These are phyloP conservation scores for Trematomus bernacchii DNA, from an alignment of 2,797 vertebrate species.

Conservation along the genomic window DNA sequence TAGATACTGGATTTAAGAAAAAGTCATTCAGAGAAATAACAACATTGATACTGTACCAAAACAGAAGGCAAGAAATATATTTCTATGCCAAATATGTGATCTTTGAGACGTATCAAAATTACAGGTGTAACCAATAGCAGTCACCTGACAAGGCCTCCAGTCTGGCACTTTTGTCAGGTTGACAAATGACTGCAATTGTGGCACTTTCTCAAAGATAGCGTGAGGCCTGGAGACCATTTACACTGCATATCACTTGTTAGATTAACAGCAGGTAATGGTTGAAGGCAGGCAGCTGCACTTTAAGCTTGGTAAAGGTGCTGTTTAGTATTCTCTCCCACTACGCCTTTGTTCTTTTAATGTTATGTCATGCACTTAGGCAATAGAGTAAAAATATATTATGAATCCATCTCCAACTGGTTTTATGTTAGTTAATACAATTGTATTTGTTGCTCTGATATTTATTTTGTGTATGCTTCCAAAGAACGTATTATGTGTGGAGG, in stretches of 20 bases:
- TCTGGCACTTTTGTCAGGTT: conserved; percentile 35
- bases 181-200: conserved; percentile 46
- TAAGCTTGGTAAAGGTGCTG: conserved; percentile 24
- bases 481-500: conserved; percentile 18
- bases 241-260: conserved; percentile 17
- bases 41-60: conserved; percentile 15
- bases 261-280: conserved; percentile 31
- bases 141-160: conserved; percentile 27
- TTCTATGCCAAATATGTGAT: conserved; percentile 30
- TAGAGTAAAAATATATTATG: conserved; percentile 18
- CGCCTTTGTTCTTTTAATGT: conserved; percentile 41
- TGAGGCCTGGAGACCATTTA: conserved; percentile 16
- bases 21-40: conserved; percentile 8
- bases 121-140: conserved; percentile 17
- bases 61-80: conserved; percentile 11
- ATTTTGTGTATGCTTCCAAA: conserved; percentile 12
- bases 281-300: conserved; percentile 31
- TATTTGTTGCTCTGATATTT: conserved; percentile 17
- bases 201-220: conserved; percentile 20
- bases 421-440: conserved; percentile 45
- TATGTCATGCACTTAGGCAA: conserved; percentile 15
- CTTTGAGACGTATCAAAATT: conserved; percentile 25
- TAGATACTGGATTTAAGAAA: background rate
- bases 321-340: conserved; percentile 67
- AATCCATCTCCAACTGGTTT: conserved; percentile 42